Percentiles rank a stretch among this genome's conserved stretches.
phyloP scores from a whole-genome alignment of 64 coral and sea anemone species.

The Montipora sp. region DNA sequence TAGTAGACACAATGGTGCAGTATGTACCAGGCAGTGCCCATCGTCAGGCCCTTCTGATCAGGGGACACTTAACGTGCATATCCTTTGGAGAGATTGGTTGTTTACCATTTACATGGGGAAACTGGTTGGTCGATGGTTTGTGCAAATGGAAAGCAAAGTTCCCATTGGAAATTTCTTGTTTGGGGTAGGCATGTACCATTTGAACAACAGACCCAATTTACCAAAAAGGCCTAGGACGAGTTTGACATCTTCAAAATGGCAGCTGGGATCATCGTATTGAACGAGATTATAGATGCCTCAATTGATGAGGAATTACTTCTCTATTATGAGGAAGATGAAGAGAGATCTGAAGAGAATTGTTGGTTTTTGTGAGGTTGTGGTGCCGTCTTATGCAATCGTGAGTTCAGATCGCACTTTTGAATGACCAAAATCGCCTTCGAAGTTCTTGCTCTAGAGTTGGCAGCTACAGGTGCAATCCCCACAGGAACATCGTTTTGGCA shows the following conservation, averaged over 20 bases:
- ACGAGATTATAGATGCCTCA: constrained; percentile 34
- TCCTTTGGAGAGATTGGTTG: too few species aligned
- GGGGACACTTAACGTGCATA: too few species aligned
- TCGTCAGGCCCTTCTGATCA: too few species aligned
- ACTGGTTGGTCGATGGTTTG: too few species aligned
- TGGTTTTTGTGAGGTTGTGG: too few species aligned
- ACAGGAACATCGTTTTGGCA: constrained; percentile 59
- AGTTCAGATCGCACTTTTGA: too few species aligned
- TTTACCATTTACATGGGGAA: too few species aligned
- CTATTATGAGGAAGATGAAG: constrained; percentile 37
- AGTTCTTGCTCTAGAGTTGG: constrained; percentile 4
- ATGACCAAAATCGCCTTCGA: too few species aligned
- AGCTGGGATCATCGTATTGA: constrained; percentile 7
- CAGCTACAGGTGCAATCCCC: constrained; percentile 41
- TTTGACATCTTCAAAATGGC: constrained; percentile 32
- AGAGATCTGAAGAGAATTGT: constrained; percentile 40
- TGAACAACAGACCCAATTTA: neutral
- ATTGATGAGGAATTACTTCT: constrained; percentile 50
- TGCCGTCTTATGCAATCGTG: too few species aligned
- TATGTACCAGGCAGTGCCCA: too few species aligned
- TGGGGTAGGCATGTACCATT: neutral
- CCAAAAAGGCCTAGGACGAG: neutral
- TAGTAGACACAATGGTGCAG: too few species aligned
- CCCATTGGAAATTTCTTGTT: neutral
- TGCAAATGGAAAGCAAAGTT: too few species aligned